These are phyloP conservation scores for Psylliodes chrysocephalus DNA, from an alignment of 2,888 invertebrate genomes.

Conservation along the genomic window DNA sequence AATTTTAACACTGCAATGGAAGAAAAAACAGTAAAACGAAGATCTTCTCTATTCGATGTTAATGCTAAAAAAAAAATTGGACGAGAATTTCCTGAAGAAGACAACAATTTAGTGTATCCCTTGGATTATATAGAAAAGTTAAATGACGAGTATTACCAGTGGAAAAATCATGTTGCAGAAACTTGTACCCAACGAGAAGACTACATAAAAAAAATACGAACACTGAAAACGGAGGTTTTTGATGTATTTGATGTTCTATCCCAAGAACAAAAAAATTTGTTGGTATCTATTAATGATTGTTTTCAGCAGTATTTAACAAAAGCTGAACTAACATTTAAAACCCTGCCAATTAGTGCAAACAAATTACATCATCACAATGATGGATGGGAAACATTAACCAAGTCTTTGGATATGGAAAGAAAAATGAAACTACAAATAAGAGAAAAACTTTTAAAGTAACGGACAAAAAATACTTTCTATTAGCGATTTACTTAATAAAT, in stretches of 20 bases:
- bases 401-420: not conserved
- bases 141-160: slow-evolving; percentile 31
- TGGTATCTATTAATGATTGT: slow-evolving; percentile 19
- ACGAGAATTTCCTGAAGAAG: slow-evolving; percentile 23
- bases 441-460: no score
- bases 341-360: slow-evolving; percentile 1
- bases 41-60: slow-evolving; percentile 8
- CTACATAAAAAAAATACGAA: slow-evolving; percentile 15
- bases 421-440: not conserved
- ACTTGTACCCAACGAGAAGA: slow-evolving; percentile 23
- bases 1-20: no score
- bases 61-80: not conserved
- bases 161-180: slow-evolving; percentile 23
- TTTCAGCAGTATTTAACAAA: slow-evolving; percentile 27
- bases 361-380: not conserved
- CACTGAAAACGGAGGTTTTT: slow-evolving; percentile 22
- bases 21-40: not conserved
- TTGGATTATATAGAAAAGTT: slow-evolving; percentile 33
- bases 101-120: slow-evolving; percentile 16
- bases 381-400: not conserved
- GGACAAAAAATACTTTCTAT: no score
- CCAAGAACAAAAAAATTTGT: slow-evolving; percentile 21
- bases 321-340: slow-evolving; percentile 20
- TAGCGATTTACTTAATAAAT: no score
- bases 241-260: slow-evolving; percentile 30